Base-by-base conservation (phyloP, 2,888 invertebrate species). In the Gonocerus acuteangulatus region DNA sequence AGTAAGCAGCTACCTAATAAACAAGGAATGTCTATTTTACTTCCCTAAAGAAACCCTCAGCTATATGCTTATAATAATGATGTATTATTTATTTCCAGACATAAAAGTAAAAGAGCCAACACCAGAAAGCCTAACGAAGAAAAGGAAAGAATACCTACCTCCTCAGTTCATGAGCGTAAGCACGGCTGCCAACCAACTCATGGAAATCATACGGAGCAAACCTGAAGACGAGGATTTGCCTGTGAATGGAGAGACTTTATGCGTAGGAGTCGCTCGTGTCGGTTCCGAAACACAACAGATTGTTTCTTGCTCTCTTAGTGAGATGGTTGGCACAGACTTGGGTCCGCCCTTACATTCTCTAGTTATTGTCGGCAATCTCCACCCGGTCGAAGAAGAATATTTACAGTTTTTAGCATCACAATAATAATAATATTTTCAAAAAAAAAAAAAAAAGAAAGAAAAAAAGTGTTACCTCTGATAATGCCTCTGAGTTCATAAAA, bases 61-160 rank as follows among this genome's bases (percentile, higher is more conserved):
- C n/a, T n/a, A n/a, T n/a, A n/a, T n/a, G n/a, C n/a, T n/a, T n/a
- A n/a, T n/a, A n/a, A n/a, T n/a, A n/a, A n/a, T n/a, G n/a, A n/a
- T n/a, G n/a, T n/a, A n/a, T n/a, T n/a, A n/a, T 57, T 16, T 60
- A 64, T 56, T 76, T 77, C 70, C 80, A 83, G 97, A 99, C 77
- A 97, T 99, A 63, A 95, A 96, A 80, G 91, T 97, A 1, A 99
- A 96, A 76, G 99, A 99, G 74, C 95, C 95, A 65, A 92, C 94
- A 21, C 80, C 89, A 67, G 96, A 97, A 73, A 95, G 95, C 70
- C 74, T 99, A 68, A 88, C 88, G 71, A 92, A 85, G 74, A 93
- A 92, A 72, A 84, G 87, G 66, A 86, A 87, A 66, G 87, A 91
- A 70, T 99, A 89, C 74, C 89, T 95, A 82, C 91, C 95, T 2